Conservation (phyloP, 2,888 invertebrate species). For the Sipha maydis region DNA sequence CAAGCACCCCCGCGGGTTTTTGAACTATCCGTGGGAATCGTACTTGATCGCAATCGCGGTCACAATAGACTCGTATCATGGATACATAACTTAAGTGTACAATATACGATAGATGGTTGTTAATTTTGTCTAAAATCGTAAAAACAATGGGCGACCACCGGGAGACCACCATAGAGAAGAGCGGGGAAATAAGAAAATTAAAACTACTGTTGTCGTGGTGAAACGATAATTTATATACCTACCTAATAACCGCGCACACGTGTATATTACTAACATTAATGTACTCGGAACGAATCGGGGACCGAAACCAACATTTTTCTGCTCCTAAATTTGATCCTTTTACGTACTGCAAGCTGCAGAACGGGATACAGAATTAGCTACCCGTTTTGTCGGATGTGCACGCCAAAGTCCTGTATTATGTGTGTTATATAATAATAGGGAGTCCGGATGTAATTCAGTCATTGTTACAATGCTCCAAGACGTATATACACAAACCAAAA, state of each 20-base stretch:
- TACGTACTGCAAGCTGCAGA: neutral
- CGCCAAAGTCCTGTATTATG: neutral
- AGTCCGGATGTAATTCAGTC: neutral
- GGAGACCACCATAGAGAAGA: neutral
- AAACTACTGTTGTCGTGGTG: neutral
- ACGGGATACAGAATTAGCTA: neutral
- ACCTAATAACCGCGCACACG: neutral
- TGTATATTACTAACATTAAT: neutral
- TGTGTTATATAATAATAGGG: neutral
- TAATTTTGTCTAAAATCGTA: conserved; percentile 22
- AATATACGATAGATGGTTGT: neutral
- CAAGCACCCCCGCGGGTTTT: conserved; percentile 34
- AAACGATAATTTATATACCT: neutral
- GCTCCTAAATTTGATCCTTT: neutral
- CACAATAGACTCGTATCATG: neutral
- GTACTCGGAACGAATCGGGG: neutral
- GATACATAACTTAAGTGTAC: neutral
- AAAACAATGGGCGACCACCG: conserved; percentile 34
- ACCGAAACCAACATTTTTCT: neutral
- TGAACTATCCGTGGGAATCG: conserved; percentile 45
- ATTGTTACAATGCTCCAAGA: neutral
- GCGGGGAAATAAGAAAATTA: neutral
- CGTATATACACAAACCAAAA: neutral
- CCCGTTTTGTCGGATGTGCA: neutral
- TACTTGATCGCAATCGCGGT: neutral